Evolutionary conservation across 1,140 invertebrate genomes (phyloP).

Genomic region (Hylaeus volcanicus): DNA sequence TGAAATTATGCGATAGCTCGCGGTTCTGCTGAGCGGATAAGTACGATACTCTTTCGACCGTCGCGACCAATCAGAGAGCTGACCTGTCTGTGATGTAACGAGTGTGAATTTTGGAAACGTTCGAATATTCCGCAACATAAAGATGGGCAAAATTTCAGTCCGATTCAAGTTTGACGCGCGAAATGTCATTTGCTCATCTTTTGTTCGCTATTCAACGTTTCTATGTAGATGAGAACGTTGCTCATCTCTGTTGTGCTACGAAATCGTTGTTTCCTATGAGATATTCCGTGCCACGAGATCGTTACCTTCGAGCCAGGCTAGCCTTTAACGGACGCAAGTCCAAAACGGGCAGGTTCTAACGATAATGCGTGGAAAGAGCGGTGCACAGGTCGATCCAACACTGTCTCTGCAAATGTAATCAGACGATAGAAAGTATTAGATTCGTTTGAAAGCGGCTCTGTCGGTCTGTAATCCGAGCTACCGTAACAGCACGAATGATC

Average conservation of each 20-base stretch:
- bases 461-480: slow-evolving; percentile 30
- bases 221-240: no score
- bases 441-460: slow-evolving; percentile 37
- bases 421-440: slow-evolving; percentile 40
- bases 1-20: background rate
- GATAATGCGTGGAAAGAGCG: slow-evolving; percentile 2
- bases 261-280: background rate
- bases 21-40: background rate
- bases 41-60: background rate
- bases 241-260: no score
- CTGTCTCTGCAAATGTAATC: slow-evolving; percentile 8
- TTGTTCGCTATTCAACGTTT: no score
- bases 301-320: no score
- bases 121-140: background rate
- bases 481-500: slow-evolving; percentile 7
- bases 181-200: no score
- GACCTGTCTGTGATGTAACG: slow-evolving; percentile 9
- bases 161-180: no score
- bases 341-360: background rate
- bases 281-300: no score
- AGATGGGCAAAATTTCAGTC: no score
- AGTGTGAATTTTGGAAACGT: background rate
- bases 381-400: background rate
- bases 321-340: no score
- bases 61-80: background rate